Evolutionary conservation across 2,113 vertebrate species (phyloP).

Genomic region (Stegostoma tigrinum): DNA sequence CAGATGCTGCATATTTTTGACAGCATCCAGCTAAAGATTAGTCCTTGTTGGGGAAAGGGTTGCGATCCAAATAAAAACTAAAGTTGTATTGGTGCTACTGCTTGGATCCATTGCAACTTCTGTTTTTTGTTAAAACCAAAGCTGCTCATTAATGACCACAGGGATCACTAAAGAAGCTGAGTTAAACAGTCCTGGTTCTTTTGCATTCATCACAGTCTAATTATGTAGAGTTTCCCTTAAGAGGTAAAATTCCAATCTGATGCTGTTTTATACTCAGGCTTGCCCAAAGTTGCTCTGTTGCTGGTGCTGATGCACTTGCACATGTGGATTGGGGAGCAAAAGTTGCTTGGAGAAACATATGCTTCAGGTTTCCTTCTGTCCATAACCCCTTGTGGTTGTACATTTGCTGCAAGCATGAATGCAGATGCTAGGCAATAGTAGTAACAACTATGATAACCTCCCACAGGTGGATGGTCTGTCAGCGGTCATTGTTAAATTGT

Average conservation of each 20-base stretch:
- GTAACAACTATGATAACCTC: neutral
- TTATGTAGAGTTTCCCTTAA: neutral
- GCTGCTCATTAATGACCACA: neutral
- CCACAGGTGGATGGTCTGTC: neutral
- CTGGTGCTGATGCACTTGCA: no score
- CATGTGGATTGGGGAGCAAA: neutral
- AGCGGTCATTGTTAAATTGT: neutral
- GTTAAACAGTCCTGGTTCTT: neutral
- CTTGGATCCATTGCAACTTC: neutral
- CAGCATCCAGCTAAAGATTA: neutral
- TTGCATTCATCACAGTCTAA: neutral
- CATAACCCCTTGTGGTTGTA: neutral
- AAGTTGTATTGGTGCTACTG: neutral
- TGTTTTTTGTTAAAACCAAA: neutral
- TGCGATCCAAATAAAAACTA: neutral
- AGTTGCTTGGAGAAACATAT: neutral
- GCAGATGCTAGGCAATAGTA: neutral
- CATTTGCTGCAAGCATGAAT: neutral
- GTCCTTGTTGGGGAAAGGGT: neutral
- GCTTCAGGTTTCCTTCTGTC: no score
- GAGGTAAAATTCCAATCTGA: neutral
- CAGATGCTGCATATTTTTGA: no score
- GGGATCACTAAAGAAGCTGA: neutral
- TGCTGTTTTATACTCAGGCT: neutral
- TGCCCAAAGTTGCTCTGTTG: neutral